A percentile compares a stretch with the other conserved stretches of the same genome.
Conservation (phyloP, 2,797 vertebrate genomes). For the Capromys pilorides region DNA sequence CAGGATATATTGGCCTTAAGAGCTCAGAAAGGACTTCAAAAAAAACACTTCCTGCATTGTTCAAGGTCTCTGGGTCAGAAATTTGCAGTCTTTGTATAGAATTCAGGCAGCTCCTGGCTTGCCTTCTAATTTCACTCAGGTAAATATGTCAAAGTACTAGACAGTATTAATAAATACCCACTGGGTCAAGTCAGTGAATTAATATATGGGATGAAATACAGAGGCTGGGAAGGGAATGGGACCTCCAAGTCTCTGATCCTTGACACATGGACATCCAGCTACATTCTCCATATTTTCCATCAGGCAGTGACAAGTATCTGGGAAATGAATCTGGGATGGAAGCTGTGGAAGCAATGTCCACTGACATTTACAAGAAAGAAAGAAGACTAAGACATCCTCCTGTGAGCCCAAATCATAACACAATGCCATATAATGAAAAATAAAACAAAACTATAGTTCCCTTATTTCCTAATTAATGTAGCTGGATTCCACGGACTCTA, state of each 20-base stretch:
- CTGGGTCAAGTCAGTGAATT: background rate
- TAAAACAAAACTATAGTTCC: background rate
- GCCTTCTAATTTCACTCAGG: background rate
- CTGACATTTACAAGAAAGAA: background rate
- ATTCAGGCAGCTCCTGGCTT: background rate
- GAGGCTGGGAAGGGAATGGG: background rate
- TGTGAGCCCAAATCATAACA: background rate
- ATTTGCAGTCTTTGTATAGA: background rate
- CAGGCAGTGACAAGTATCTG: fast-evolving
- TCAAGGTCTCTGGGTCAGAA: background rate
- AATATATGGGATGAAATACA: background rate
- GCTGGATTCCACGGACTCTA: background rate
- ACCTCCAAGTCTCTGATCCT: background rate
- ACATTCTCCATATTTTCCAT: background rate
- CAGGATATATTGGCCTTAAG: background rate
- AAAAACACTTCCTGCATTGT: background rate
- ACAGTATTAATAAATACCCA: no score
- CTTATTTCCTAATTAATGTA: background rate
- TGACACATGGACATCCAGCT: background rate
- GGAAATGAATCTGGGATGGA: fast-evolving
- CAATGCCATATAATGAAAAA: no score
- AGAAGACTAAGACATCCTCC: background rate
- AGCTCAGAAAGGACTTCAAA: background rate
- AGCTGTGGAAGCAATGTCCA: background rate
- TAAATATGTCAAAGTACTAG: background rate